These are phyloP conservation scores for Callorhinus ursinus DNA, from an alignment of 2,113 vertebrate genomes.

Conservation along the genomic window DNA sequence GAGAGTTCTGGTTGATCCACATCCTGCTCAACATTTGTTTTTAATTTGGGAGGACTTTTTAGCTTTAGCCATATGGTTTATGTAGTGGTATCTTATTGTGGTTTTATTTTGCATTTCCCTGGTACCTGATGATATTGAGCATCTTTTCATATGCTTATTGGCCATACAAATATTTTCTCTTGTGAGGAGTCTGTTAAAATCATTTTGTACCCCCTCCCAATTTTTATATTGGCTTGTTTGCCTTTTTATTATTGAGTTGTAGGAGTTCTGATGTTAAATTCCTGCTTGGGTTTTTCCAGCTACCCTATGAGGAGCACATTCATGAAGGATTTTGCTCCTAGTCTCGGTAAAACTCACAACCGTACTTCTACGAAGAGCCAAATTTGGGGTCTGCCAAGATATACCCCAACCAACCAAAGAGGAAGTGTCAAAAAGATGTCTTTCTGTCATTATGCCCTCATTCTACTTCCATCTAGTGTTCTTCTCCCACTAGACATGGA, in stretches of 20 bases:
- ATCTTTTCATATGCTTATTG: not conserved
- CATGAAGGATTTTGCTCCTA: not conserved
- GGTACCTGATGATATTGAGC: not conserved
- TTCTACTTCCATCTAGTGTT: not conserved
- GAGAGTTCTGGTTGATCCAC: not conserved
- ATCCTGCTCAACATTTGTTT: not conserved
- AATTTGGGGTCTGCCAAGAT: not conserved
- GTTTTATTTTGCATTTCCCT: conserved; percentile 53
- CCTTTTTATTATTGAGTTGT: conserved; percentile 7
- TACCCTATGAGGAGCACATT: not conserved
- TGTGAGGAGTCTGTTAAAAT: not conserved
- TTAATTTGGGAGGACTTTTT: not conserved
- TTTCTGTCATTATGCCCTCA: not conserved
- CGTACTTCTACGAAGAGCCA: conserved; percentile 29
- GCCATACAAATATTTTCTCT: not conserved
- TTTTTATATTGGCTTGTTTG: not conserved
- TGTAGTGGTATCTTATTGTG: not conserved
- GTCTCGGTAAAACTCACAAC: not conserved
- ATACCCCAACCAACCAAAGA: not conserved
- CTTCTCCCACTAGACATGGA: not conserved
- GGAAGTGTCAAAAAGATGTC: conserved; percentile 12
- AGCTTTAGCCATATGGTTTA: not conserved
- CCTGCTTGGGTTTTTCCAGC: not conserved
- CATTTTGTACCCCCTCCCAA: not conserved
- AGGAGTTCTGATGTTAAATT: not conserved